These are phyloP conservation scores for Procavia capensis DNA, from an alignment of 2,113 vertebrate species.

Conservation along the genomic window DNA sequence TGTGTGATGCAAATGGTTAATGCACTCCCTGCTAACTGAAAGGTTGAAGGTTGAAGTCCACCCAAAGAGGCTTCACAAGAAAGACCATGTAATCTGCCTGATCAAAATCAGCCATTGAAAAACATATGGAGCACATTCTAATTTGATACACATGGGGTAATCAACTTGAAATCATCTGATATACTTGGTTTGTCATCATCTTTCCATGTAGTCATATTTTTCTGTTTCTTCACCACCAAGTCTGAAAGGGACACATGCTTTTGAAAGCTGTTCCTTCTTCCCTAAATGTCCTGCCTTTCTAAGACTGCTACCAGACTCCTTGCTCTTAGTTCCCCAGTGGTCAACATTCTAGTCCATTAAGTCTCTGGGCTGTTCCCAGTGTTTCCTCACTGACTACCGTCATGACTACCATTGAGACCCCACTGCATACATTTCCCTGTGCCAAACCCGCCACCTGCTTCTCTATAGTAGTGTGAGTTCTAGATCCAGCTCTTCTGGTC, in stretches of 20 bases:
- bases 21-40: background rate
- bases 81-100: background rate
- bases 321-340: background rate
- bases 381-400: background rate
- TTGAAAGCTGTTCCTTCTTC: background rate
- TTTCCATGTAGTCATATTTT: background rate
- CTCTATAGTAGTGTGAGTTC: background rate
- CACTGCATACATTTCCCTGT: background rate
- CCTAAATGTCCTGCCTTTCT: background rate
- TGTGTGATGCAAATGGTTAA: background rate
- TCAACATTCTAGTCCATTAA: background rate
- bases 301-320: background rate
- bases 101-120: background rate
- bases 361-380: background rate
- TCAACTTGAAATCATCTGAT: background rate
- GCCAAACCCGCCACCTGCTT: background rate
- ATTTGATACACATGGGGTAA: too few species aligned
- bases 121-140: background rate
- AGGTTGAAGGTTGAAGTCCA: background rate
- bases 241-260: background rate
- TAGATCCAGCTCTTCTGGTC: background rate
- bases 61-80: background rate
- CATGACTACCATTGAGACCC: background rate
- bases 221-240: background rate
- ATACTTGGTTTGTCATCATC: background rate